Base-by-base conservation (phyloP, 2,113 vertebrate species). In the Scytalopus superciliaris region DNA sequence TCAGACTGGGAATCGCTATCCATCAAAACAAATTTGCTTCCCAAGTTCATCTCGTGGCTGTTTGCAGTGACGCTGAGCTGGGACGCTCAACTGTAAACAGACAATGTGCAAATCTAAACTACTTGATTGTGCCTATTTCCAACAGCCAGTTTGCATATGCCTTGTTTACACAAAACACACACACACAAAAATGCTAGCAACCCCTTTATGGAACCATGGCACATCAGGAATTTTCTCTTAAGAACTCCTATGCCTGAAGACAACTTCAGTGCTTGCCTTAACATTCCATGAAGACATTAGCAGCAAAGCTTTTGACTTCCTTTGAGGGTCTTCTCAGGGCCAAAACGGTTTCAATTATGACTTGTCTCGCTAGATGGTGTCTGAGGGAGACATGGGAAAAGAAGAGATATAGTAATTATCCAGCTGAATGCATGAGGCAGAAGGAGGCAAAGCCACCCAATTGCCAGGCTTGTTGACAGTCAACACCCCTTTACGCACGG, bases 381-480 rank as follows among this genome's bases (percentile, higher is more conserved):
- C 67, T 74, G 69, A 87, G 25, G 31, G 44, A 89, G 70, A 78
- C 13, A 52, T 2, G 33, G 86, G 33, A 84, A 57, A 76, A 73
- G 67, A 53, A 69, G 39, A 60, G 52, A 49, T 25, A 5, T 0
- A 22, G 40, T 31, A 35, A 55, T 64, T 64, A 66, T 4, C 55
- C 42, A 93, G 63, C 47, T 55, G 47, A 93, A 93, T 22, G 87
- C 79, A 63, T 42, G 63, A 44, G 59, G 57, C 35, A 93, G 77
- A 94, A 93, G 66, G 59, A 90, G 53, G 90, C 60, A 95, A 74
- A 95, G 80, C 42, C 88, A 90, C 83, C 95, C 92, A 96, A 92
- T 25, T 95, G 90, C 56, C 72, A 78, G 69, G 35, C 52, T 56
- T 84, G 92, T 30, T 72, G 90, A 95, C 86, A 95, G 85, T 60